Conservation (phyloP, 1,140 invertebrate genomes). For the Pomacea maculata region DNA sequence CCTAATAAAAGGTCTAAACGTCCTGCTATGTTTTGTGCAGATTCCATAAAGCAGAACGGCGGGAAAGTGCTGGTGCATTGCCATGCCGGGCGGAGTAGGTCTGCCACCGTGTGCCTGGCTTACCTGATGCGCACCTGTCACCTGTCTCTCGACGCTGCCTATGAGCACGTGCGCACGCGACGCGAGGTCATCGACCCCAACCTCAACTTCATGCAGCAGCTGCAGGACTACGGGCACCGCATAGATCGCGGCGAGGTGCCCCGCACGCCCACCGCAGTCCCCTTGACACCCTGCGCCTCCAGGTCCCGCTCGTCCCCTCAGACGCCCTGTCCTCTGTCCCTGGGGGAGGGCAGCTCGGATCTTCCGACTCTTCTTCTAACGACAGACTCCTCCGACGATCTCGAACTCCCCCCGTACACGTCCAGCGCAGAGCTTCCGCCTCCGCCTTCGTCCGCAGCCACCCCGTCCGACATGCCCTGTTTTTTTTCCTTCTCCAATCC, state of each 20-base stretch:
- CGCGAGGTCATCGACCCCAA: slow-evolving; percentile 91
- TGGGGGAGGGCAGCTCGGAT: not conserved
- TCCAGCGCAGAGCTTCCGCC: not conserved
- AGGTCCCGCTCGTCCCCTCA: not conserved
- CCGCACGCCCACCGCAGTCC: not conserved
- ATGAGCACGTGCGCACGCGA: slow-evolving; percentile 83
- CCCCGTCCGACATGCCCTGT: not conserved
- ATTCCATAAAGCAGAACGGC: slow-evolving; percentile 79
- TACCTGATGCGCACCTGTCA: slow-evolving; percentile 91
- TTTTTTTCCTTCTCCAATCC: slow-evolving; percentile 1
- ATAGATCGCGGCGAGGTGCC: not conserved
- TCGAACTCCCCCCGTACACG: not conserved
- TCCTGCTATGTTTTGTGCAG: slow-evolving; percentile 65
- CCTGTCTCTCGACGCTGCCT: slow-evolving; percentile 85
- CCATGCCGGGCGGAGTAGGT: slow-evolving; percentile 91
- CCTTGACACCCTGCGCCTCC: no score
- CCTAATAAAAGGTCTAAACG: no score
- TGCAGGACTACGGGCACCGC: slow-evolving; percentile 48
- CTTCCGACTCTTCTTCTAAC: not conserved
- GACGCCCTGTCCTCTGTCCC: not conserved
- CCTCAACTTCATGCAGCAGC: slow-evolving; percentile 72
- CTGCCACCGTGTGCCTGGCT: slow-evolving; percentile 93
- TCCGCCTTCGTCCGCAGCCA: not conserved
- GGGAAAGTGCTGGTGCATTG: slow-evolving; percentile 90
- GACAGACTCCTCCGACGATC: not conserved